Evolutionary conservation across 2,797 vertebrate genomes (phyloP).

Genomic region (Megaceryle alcyon): DNA sequence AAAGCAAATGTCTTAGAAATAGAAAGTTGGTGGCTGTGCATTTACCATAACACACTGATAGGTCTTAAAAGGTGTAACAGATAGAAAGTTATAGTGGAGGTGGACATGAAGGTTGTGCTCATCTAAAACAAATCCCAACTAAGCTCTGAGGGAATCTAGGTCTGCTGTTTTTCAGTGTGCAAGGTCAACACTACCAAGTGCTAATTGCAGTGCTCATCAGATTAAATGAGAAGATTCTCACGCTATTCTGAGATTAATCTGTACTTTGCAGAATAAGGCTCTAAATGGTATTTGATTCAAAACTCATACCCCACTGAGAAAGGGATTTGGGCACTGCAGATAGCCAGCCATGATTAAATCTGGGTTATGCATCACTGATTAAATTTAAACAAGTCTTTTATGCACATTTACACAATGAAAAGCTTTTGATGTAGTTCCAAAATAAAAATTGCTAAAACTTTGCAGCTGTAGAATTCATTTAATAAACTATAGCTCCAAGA

Average conservation of each 20-base stretch:
- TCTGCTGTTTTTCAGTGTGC: neutral
- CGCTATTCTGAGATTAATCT: neutral
- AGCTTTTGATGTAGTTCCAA: neutral
- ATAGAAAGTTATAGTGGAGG: neutral
- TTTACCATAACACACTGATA: neutral
- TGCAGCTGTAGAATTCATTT: conserved; percentile 35
- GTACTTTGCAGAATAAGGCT: neutral
- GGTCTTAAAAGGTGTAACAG: neutral
- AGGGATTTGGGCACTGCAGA: neutral
- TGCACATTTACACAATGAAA: neutral
- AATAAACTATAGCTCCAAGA: neutral
- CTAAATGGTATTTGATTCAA: neutral
- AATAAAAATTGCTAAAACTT: conserved; percentile 2
- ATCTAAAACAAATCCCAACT: neutral
- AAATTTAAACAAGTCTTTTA: conserved; percentile 13
- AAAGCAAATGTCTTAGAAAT: neutral
- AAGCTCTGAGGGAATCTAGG: neutral
- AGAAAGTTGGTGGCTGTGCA: neutral
- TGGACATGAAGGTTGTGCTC: neutral
- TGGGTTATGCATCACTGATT: neutral
- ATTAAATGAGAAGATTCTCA: neutral
- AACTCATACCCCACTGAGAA: neutral
- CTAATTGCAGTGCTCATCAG: neutral
- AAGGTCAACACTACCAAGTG: neutral
- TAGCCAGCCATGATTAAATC: neutral